A percentile compares a stretch with the other conserved stretches of the same genome.
Conservation (phyloP, 2,113 vertebrate genomes). For the Nothocercus nigrocapillus region DNA sequence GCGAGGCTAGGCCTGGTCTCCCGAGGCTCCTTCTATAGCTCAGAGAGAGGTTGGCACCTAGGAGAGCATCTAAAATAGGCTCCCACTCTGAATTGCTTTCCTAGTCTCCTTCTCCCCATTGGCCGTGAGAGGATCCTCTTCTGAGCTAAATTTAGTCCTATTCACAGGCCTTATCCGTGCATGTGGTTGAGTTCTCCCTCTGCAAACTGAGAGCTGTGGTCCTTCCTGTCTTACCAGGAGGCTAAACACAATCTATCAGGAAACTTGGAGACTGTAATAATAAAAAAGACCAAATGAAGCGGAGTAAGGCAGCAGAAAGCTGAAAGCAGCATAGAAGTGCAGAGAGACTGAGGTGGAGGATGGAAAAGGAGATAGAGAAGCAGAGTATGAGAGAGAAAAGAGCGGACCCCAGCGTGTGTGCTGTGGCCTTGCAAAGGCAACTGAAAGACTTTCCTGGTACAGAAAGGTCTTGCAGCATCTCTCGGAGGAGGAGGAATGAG, state of each 20-base stretch:
- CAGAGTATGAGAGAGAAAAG: accelerated
- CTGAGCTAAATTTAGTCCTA: background rate
- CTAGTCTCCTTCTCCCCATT: background rate
- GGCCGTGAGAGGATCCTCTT: background rate
- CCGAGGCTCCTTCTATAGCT: background rate
- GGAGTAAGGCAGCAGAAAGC: background rate
- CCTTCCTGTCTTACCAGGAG: background rate
- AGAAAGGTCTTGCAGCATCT: slow-evolving; percentile 1
- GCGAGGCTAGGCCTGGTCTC: background rate
- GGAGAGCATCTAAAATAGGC: slow-evolving; percentile 3
- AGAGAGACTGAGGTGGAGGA: background rate
- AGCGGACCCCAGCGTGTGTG: accelerated
- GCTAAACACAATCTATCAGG: background rate
- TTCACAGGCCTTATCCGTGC: background rate
- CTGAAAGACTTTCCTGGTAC: background rate
- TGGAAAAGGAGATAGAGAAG: background rate
- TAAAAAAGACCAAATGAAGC: background rate
- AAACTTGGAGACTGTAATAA: background rate
- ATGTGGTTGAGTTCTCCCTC: background rate
- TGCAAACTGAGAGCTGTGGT: background rate
- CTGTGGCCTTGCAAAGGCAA: background rate
- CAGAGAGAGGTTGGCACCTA: background rate
- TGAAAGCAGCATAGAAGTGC: background rate
- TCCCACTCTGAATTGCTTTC: background rate
- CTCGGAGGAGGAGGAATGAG: background rate